Conservation (phyloP, 2,888 invertebrate species). For the Sturmia bella region DNA sequence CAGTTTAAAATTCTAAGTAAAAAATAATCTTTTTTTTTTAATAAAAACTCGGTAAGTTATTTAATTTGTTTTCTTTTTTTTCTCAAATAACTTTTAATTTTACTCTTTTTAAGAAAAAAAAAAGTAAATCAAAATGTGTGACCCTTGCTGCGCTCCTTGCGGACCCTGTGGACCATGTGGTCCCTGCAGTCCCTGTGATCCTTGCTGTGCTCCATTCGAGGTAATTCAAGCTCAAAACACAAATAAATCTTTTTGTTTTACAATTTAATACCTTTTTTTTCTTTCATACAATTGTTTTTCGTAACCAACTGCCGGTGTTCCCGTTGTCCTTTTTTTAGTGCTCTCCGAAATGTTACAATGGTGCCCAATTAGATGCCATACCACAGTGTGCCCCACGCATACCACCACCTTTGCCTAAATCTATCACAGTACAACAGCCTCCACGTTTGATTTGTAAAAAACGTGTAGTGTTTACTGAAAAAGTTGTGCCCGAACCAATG, state of each 20-base stretch:
- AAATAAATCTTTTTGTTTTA: background rate
- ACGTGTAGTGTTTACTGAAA: constrained; percentile 79
- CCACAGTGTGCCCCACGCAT: constrained; percentile 79
- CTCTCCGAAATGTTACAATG: constrained; percentile 78
- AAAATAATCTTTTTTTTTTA: constrained; percentile 68
- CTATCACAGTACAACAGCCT: constrained; percentile 79
- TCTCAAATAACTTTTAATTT: background rate
- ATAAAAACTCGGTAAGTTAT: constrained; percentile 25
- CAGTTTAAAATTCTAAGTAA: constrained; percentile 73
- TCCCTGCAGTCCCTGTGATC: constrained; percentile 77
- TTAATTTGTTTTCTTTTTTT: background rate
- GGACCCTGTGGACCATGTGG: constrained; percentile 73
- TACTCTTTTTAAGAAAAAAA: constrained; percentile 66
- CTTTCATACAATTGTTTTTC: background rate
- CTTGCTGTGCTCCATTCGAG: constrained; percentile 80
- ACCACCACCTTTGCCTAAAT: constrained; percentile 78
- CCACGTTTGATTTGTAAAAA: constrained; percentile 79
- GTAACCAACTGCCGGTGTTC: background rate
- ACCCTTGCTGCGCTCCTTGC: constrained; percentile 75
- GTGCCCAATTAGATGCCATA: constrained; percentile 77
- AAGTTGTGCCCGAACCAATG: constrained; percentile 78
- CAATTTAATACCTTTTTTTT: background rate
- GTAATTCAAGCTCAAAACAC: constrained; percentile 72
- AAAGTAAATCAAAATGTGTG: constrained; percentile 74
- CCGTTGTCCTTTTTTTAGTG: constrained; percentile 70